Evolutionary conservation across 2,888 invertebrate species (phyloP).

Genomic region (Drosophila prostipennis): DNA sequence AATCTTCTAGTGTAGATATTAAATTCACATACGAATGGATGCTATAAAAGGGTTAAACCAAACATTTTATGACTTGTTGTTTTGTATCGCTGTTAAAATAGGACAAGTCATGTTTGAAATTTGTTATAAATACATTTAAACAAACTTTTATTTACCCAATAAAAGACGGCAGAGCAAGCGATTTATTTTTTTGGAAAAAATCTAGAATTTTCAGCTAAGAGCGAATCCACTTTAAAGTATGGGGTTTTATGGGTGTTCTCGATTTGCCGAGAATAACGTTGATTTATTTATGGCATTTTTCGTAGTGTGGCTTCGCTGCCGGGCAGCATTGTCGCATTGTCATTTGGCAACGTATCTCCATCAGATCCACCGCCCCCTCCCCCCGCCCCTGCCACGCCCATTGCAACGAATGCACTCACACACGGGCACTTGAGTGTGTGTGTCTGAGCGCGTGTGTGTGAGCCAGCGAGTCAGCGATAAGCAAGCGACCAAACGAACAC

Average conservation of each 20-base stretch:
- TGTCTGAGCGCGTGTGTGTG: conserved; percentile 4
- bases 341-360: conserved; percentile 48
- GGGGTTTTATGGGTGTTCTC: conserved; percentile 11
- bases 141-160: background rate
- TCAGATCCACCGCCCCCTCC: conserved; percentile 11
- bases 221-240: conserved; percentile 4
- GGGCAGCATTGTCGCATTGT: conserved; percentile 49
- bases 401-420: conserved; percentile 32
- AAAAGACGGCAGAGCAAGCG: background rate
- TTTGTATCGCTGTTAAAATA: background rate
- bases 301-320: conserved; percentile 39
- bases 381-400: conserved; percentile 10
- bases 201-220: background rate
- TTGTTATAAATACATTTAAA: background rate
- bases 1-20: background rate
- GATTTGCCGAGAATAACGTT: conserved; percentile 14
- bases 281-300: conserved; percentile 33
- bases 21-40: background rate
- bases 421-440: background rate
- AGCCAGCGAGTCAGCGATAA: conserved; percentile 56
- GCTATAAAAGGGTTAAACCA: background rate
- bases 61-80: background rate
- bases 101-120: background rate
- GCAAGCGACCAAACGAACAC: conserved; percentile 51
- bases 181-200: background rate